Conservation (phyloP, 2,888 invertebrate species). For the Blera fallax region DNA sequence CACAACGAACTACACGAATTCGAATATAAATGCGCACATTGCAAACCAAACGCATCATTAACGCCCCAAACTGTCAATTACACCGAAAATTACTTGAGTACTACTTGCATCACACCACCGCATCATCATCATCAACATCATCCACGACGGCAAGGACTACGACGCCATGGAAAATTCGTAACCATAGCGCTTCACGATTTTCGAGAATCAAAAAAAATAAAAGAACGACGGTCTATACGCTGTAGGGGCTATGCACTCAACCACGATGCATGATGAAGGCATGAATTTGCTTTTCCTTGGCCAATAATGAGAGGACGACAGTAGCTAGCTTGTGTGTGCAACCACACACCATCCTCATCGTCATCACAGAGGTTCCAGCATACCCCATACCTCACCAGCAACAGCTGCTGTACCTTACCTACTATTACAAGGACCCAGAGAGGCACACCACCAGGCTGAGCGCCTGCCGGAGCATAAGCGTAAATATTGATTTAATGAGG, state of each 20-base stretch:
- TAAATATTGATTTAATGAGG: conserved; percentile 79
- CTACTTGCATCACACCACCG: conserved; percentile 68
- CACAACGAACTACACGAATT: conserved; percentile 44
- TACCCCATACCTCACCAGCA: conserved; percentile 8
- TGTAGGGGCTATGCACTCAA: conserved; percentile 19
- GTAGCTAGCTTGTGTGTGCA: conserved; percentile 66
- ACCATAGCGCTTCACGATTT: conserved; percentile 68
- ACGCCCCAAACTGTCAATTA: conserved; percentile 74
- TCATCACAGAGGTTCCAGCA: conserved; percentile 30
- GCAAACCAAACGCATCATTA: conserved; percentile 76
- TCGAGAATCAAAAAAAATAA: conserved; percentile 19
- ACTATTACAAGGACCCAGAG: background rate
- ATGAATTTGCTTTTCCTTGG: conserved; percentile 64
- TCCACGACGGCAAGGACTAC: conserved; percentile 1
- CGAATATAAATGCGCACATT: conserved; percentile 63
- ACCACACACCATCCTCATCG: conserved; percentile 38
- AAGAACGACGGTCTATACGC: conserved; percentile 28
- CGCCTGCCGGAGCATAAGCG: conserved; percentile 74
- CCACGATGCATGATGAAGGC: conserved; percentile 52
- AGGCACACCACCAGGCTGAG: conserved; percentile 33
- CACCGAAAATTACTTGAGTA: conserved; percentile 72
- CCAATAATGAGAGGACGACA: conserved; percentile 68
- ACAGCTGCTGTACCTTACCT: no score
- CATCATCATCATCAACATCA: conserved; percentile 42
- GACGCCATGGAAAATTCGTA: conserved; percentile 54